These are phyloP conservation scores for Biston betularia DNA, from an alignment of 2,888 invertebrate genomes.

Conservation along the genomic window DNA sequence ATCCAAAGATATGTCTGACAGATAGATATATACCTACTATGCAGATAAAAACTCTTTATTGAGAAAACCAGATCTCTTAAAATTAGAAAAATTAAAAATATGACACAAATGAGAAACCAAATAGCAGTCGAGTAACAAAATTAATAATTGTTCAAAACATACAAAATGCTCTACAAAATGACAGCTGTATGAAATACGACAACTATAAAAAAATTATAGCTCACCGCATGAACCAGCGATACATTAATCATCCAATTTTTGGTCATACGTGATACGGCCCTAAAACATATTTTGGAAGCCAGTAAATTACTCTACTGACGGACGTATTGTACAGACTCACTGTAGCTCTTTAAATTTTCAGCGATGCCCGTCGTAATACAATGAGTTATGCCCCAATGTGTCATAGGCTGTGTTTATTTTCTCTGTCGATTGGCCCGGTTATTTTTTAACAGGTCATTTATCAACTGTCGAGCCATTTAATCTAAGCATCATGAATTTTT, in stretches of 20 bases:
- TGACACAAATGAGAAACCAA: neutral
- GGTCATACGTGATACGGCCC: conserved; percentile 4
- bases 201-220: conserved; percentile 8
- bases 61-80: no score
- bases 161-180: neutral
- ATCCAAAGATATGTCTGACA: neutral
- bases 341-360: conserved; percentile 46
- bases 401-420: conserved; percentile 56
- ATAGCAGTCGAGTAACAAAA: neutral
- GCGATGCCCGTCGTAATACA: conserved; percentile 43
- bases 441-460: conserved; percentile 70
- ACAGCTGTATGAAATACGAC: conserved; percentile 8
- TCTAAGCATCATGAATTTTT: conserved; percentile 74
- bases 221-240: conserved; percentile 12
- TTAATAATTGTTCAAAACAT: conserved; percentile 2
- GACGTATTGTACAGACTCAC: conserved; percentile 35
- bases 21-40: no score
- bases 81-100: neutral
- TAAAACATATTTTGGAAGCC: conserved; percentile 23
- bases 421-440: conserved; percentile 64
- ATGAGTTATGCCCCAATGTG: conserved; percentile 54
- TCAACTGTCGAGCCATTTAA: conserved; percentile 74
- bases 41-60: no score
- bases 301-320: conserved; percentile 43
- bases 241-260: conserved; percentile 19